Base-by-base conservation (phyloP, 2,797 vertebrate genomes). In the Galaxias olidus region DNA sequence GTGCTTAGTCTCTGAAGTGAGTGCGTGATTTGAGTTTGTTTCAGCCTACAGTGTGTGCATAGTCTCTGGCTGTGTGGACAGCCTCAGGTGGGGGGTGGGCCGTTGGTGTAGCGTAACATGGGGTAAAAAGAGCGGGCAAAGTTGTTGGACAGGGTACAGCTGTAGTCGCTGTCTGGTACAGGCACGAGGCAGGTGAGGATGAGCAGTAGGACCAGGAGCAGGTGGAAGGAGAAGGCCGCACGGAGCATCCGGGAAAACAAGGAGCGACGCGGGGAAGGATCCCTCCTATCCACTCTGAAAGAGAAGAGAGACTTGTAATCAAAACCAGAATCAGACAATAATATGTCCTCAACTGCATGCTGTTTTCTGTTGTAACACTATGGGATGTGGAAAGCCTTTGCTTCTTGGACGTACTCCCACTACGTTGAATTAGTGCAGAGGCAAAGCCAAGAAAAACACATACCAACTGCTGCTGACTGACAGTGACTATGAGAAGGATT, bases 41-140 rank as follows among this genome's bases (percentile, higher is more conserved):
- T 30, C 30, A 30, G 30, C 30, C 30, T 6, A 30, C 30, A 6
- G n/a, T 0, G 13, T 45, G 12, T 43, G 53, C n/a, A n/a, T 56
- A 18, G 20, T 13, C 9, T 41, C 11, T 59, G 43, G 42, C 53
- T 51, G 49, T 11, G 45, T 9, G 41, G 59, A 18, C 17, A 8
- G 30, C 30, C 30, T 91, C 91, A 98, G 52, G 93, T 96, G 1
- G 97, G 97, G 0, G 97, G 96, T 0, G 96, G 96, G 6, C 97
- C 96, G 0, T 97, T 97, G 84, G 92, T 96, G 76, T 98, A 99
- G 59, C 65, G 91, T 53, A 99, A 78, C 96, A 96, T 98, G 47
- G 94, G 96, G 75, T 97, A 91, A 71, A 98, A 95, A 10, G 97
- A 99, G 5, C 92, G 87, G 71, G 95, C 95, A 0, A 98, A 98